These are phyloP conservation scores for Rhynchomys soricoides DNA, from an alignment of 2,113 vertebrate genomes.

Conservation along the genomic window DNA sequence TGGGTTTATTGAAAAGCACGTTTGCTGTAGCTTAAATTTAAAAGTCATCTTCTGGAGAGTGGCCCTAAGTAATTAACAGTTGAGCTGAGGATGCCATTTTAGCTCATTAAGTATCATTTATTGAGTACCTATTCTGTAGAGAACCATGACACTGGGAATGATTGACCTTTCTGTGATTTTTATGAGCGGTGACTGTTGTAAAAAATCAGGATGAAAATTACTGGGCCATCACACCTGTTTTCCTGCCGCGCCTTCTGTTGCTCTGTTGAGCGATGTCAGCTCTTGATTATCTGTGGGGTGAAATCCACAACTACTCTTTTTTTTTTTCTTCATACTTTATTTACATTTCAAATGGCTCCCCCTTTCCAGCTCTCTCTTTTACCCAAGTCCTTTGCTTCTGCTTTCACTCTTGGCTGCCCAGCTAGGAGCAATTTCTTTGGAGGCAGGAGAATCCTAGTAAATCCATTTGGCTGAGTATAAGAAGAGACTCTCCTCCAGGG, in stretches of 20 bases:
- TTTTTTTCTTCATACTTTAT: no score
- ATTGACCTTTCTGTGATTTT: conserved; percentile 36
- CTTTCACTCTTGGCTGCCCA: not conserved
- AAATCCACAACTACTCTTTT: not conserved
- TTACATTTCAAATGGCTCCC: no score
- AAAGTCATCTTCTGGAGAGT: not conserved
- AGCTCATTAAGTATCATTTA: not conserved
- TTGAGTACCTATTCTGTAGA: conserved; percentile 6
- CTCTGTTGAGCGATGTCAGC: not conserved
- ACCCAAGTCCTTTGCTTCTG: not conserved
- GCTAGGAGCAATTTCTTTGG: conserved; percentile 4
- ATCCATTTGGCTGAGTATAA: not conserved
- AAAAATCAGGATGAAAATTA: conserved; percentile 55
- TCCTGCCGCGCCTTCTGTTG: not conserved
- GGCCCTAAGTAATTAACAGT: not conserved
- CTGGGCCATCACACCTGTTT: not conserved
- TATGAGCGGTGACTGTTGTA: not conserved
- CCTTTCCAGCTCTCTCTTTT: no score
- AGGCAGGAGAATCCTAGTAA: not conserved
- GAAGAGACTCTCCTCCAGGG: not conserved
- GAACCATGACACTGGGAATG: not conserved
- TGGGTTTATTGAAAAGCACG: conserved; percentile 65
- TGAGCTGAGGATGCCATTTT: not conserved
- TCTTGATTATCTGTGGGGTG: not conserved
- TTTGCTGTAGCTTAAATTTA: not conserved